These are phyloP conservation scores for Nycticebus coucang DNA, from an alignment of 2,113 vertebrate genomes.

Conservation along the genomic window DNA sequence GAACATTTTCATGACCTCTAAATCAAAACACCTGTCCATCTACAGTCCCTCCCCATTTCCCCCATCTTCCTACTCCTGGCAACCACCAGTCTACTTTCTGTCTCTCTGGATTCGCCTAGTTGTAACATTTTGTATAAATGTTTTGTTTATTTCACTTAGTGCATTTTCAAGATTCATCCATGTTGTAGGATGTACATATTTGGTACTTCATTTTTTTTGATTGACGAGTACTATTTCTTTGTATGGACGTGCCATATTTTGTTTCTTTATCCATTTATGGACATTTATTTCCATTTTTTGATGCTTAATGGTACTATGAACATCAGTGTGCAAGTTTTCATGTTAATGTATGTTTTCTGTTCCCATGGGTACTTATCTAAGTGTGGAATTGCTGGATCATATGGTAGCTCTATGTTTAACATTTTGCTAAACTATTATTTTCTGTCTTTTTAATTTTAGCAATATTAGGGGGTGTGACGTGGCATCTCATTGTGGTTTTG, in stretches of 20 bases:
- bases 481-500: neutral
- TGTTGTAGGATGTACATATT: neutral
- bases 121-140: slow-evolving; percentile 3
- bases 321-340: neutral
- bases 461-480: neutral
- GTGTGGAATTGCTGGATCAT: neutral
- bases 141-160: neutral
- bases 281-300: neutral
- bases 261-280: neutral
- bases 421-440: neutral
- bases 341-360: neutral
- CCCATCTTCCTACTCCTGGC: neutral
- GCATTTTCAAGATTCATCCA: slow-evolving; percentile 9
- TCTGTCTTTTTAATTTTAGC: slow-evolving; percentile 47
- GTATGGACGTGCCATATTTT: neutral
- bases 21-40: neutral
- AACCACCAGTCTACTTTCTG: neutral
- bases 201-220: neutral
- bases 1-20: neutral
- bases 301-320: neutral
- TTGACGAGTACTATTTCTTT: neutral
- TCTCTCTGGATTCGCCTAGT: neutral
- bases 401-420: slow-evolving; percentile 39
- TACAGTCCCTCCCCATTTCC: neutral
- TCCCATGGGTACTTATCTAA: neutral